Base-by-base conservation (phyloP, 2,888 invertebrate species). In the Oscheius sp. region DNA sequence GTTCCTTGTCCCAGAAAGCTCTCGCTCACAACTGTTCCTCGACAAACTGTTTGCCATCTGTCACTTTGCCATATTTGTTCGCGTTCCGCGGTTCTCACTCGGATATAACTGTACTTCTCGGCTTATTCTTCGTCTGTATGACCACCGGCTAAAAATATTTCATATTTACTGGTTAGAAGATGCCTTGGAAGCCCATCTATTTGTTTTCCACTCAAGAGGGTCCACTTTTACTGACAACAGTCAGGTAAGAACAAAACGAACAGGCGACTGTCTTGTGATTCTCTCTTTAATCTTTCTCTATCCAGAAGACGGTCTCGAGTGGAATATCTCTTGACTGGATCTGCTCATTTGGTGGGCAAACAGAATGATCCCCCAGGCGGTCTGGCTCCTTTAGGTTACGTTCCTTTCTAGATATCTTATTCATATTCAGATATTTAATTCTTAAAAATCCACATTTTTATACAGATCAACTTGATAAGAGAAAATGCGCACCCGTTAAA, bases 21-120 rank as follows among this genome's bases (percentile, higher is more conserved):
- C 35, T 35, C n/a, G n/a, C 35, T 35, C 35, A 35, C 35, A 35
- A 35, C 35, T 35, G 45, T 61, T 61, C 43, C 61, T 41, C 35
- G 43, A 21, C 41, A 41, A 61, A 61, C 61, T 66, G 52, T 66
- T 66, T 66, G 66, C 66, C 66, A 66, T 66, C 66, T 66, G 66
- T 66, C 66, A 66, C 66, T 66, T 35, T 66, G 49, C 66, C 66
- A 52, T 66, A 66, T 66, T 66, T 66, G 66, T 66, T 29, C 63
- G 58, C 58, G 16, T 61, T 41, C 23, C 66, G 66, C 25, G 41
- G 21, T 25, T 41, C 45, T 43, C 43, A 13, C n/a, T 12, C 41
- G 23, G 61, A 61, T 61, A 58, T 58, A 25, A 27, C 58, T 41
- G 61, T 61, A 41, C 61, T 41, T 21, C 61, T 23, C n/a, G 1